These are phyloP conservation scores for Spialia ferax DNA, from an alignment of 2,888 invertebrate species.

Conservation along the genomic window DNA sequence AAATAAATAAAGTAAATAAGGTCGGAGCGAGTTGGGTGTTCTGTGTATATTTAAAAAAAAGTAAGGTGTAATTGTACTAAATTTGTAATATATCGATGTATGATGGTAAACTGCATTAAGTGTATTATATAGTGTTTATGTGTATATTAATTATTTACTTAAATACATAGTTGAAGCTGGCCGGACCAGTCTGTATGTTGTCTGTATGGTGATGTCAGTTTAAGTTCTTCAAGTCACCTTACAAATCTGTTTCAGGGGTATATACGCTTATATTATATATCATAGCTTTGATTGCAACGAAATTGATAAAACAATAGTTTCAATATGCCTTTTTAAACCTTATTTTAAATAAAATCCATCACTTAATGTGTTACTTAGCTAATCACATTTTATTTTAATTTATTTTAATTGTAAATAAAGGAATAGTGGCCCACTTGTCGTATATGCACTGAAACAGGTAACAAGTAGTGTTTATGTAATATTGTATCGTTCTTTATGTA, in stretches of 20 bases:
- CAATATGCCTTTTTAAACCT: background rate
- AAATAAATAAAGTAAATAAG: conserved; percentile 41
- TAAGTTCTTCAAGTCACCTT: conserved; percentile 8
- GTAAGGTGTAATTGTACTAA: conserved; percentile 47
- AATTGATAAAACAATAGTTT: background rate
- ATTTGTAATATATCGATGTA: conserved; percentile 52
- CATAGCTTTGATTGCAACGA: background rate
- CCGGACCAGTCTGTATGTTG: conserved; percentile 61
- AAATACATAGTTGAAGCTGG: conserved; percentile 55
- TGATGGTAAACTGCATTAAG: conserved; percentile 59
- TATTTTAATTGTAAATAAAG: background rate
- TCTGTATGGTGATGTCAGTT: conserved; percentile 14
- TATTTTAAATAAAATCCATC: background rate
- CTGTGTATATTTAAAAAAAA: conserved; percentile 48
- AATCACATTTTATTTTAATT: no score
- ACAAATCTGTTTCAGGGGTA: background rate
- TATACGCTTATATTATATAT: background rate
- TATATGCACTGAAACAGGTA: background rate
- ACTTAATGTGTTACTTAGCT: no score
- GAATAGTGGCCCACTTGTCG: background rate
- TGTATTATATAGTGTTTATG: conserved; percentile 73
- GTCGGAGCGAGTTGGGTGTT: conserved; percentile 43
- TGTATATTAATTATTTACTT: conserved; percentile 60
- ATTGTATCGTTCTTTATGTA: background rate
- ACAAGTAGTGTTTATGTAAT: conserved; percentile 10